Evolutionary conservation across 2,888 invertebrate species (phyloP).

Genomic region (Drepana falcataria): DNA sequence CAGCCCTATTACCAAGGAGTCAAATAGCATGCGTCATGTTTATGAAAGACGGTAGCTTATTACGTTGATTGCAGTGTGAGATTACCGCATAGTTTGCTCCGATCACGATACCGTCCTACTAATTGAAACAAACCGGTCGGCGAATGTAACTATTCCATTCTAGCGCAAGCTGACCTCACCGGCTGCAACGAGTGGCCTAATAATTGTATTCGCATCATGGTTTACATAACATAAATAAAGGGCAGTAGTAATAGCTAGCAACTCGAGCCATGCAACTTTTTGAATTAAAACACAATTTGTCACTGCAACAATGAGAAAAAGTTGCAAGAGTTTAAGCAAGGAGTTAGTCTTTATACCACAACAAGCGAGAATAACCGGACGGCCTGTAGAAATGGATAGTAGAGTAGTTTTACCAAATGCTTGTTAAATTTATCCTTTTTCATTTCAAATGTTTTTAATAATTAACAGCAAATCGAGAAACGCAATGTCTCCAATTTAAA

Average conservation of each 20-base stretch:
- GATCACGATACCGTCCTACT: neutral
- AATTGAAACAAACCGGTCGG: neutral
- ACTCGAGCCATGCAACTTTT: conserved; percentile 25
- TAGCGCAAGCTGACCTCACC: conserved; percentile 1
- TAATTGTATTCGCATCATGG: neutral
- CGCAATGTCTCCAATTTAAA: too few relatives aligned
- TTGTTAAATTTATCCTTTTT: too few relatives aligned
- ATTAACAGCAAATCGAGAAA: too few relatives aligned
- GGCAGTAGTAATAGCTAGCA: conserved; percentile 17
- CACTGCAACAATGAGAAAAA: conserved; percentile 44
- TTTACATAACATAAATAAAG: conserved; percentile 5
- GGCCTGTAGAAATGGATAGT: neutral
- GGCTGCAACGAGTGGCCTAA: neutral
- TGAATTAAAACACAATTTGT: conserved; percentile 45
- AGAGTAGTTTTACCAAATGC: too few relatives aligned
- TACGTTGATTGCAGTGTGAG: neutral
- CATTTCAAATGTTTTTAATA: conserved; percentile 4
- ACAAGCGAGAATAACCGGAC: conserved; percentile 21
- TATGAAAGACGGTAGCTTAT: neutral
- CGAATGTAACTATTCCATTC: neutral
- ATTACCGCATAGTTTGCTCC: neutral
- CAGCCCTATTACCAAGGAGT: neutral
- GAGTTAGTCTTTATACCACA: conserved; percentile 41
- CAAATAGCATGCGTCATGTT: neutral
- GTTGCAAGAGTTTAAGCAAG: conserved; percentile 31